Evolutionary conservation across 2,113 vertebrate genomes (phyloP).

Genomic region (Mustela lutreola): DNA sequence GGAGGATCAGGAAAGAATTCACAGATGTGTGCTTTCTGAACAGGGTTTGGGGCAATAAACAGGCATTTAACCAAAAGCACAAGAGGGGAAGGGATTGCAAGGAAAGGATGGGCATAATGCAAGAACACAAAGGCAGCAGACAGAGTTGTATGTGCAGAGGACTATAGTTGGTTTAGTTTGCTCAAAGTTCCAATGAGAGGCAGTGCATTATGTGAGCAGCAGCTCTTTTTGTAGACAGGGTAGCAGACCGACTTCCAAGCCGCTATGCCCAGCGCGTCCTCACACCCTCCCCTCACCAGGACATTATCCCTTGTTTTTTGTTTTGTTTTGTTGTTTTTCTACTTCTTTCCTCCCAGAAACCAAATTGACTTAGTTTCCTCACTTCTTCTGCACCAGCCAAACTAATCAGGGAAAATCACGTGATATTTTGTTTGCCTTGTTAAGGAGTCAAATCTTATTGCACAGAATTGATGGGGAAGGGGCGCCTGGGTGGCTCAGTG

Average conservation of each 20-base stretch:
- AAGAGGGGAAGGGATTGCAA: not conserved
- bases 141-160: not conserved
- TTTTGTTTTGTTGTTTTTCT: not conserved
- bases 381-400: not conserved
- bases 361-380: not conserved
- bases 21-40: not conserved
- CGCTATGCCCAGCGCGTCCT: not conserved
- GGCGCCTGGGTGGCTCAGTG: no score
- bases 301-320: not conserved
- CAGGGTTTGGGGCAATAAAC: not conserved
- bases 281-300: not conserved
- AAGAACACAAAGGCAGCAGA: not conserved
- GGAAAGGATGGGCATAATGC: not conserved
- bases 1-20: not conserved
- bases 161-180: not conserved
- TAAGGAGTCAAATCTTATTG: not conserved
- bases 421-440: not conserved
- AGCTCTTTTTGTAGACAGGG: not conserved
- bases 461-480: not conserved
- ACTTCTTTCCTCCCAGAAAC: not conserved
- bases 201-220: not conserved
- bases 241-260: not conserved
- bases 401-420: not conserved
- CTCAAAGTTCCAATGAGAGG: not conserved
- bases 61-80: not conserved